These are phyloP conservation scores for Gryllus bimaculatus DNA, from an alignment of 1,140 invertebrate species.

Conservation along the genomic window DNA sequence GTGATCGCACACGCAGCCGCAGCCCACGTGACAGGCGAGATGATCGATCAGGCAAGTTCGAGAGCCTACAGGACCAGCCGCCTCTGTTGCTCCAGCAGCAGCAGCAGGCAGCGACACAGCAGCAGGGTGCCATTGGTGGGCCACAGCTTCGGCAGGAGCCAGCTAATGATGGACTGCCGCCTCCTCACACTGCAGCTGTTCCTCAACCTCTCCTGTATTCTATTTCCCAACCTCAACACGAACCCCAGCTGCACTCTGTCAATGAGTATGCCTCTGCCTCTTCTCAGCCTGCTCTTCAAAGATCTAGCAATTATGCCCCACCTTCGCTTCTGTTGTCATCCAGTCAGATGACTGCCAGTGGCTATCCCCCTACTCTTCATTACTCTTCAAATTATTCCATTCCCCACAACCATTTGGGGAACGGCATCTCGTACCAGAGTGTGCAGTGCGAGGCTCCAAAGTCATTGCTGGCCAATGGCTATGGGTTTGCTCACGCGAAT, in stretches of 20 bases:
- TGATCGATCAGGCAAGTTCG: slow-evolving; percentile 19
- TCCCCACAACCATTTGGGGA: not conserved
- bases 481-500: not conserved
- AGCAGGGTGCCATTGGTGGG: not conserved
- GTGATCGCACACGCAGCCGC: slow-evolving; percentile 13
- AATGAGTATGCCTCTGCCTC: not conserved
- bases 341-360: not conserved
- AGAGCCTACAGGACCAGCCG: not conserved
- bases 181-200: not conserved
- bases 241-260: too few species aligned
- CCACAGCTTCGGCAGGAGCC: not conserved
- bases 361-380: not conserved
- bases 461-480: not conserved
- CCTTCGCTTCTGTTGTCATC: not conserved
- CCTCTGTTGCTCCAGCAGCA: not conserved
- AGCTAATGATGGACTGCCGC: not conserved
- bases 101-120: not conserved
- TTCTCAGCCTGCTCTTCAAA: not conserved
- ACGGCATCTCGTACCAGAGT: not conserved
- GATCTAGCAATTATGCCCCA: not conserved
- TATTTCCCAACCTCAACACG: not conserved
- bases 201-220: not conserved
- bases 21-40: slow-evolving; percentile 14
- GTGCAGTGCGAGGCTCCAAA: not conserved
- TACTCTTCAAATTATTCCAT: not conserved